A percentile compares a stretch with the other conserved stretches of the same genome.
Evolutionary conservation across 2,797 vertebrate genomes (phyloP).

Genomic region (Anguilla obscura): DNA sequence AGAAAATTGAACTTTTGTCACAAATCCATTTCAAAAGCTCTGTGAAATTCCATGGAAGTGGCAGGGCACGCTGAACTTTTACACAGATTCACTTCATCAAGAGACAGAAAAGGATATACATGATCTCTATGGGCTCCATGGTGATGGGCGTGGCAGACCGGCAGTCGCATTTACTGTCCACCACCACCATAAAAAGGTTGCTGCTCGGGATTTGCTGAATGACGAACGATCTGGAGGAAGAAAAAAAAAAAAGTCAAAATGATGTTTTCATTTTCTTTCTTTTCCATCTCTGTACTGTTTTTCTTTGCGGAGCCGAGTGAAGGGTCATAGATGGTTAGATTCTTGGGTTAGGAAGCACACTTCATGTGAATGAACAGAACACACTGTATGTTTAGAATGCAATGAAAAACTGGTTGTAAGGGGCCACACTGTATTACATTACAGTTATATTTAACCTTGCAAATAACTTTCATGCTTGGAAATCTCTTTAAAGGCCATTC

Average conservation of each 20-base stretch:
- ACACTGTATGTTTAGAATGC: not conserved
- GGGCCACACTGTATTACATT: conserved; percentile 12
- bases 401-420: not conserved
- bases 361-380: not conserved
- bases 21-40: conserved; percentile 4
- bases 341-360: not conserved
- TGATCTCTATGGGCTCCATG: conserved; percentile 96
- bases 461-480: conserved; percentile 6
- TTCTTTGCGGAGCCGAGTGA: not conserved
- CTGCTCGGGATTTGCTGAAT: conserved; percentile 99
- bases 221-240: conserved; percentile 89
- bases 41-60: not conserved
- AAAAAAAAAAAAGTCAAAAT: not conserved
- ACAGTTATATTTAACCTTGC: not conserved
- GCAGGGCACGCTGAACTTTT: not conserved
- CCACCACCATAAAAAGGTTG: conserved; percentile 99
- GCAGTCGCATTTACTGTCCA: conserved; percentile 94
- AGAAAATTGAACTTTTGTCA: not conserved
- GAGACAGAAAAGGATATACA: conserved; percentile 89
- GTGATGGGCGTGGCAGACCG: conserved; percentile 82
- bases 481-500: conserved; percentile 21
- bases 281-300: not conserved
- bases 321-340: not conserved
- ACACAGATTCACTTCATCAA: not conserved
- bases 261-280: not conserved